A percentile compares a stretch with the other conserved stretches of the same genome.
Evolutionary conservation across 1,140 invertebrate genomes (phyloP).

Genomic region (Nautilus pompilius): DNA sequence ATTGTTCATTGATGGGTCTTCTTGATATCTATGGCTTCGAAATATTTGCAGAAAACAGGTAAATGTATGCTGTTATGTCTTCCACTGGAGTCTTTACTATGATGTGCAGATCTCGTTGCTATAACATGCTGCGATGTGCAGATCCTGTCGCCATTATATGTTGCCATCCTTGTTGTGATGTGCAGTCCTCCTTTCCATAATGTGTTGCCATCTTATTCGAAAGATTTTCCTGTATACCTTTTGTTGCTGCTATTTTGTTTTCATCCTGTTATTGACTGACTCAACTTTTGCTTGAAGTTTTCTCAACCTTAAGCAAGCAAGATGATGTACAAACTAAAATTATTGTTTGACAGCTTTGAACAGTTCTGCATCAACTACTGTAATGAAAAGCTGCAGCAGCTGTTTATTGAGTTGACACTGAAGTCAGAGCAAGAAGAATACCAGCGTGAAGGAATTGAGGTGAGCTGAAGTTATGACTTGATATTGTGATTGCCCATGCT

Average conservation of each 20-base stretch:
- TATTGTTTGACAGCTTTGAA: slow-evolving; percentile 68
- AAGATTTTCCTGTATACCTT: no score
- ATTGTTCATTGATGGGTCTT: slow-evolving; percentile 74
- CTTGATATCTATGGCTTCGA: slow-evolving; percentile 93
- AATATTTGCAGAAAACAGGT: slow-evolving; percentile 86
- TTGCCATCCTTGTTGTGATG: no score
- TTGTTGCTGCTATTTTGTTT: no score
- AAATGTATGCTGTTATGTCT: slow-evolving; percentile 8
- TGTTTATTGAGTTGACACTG: slow-evolving; percentile 85
- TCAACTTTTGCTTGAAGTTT: no score
- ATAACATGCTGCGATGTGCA: no score
- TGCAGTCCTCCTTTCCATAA: no score
- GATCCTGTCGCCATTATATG: no score
- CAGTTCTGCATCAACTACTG: slow-evolving; percentile 96
- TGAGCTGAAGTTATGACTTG: no score
- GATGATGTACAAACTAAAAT: not conserved
- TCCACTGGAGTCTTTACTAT: not conserved
- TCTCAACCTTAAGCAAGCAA: not conserved
- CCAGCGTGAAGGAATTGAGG: slow-evolving; percentile 76
- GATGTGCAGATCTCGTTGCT: no score
- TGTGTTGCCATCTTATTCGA: no score
- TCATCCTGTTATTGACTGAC: no score
- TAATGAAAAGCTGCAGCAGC: slow-evolving; percentile 96
- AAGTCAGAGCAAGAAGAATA: slow-evolving; percentile 91
- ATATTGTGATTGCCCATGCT: no score